Conservation (phyloP, 2,113 vertebrate species). For the Atlantisia rogersi region DNA sequence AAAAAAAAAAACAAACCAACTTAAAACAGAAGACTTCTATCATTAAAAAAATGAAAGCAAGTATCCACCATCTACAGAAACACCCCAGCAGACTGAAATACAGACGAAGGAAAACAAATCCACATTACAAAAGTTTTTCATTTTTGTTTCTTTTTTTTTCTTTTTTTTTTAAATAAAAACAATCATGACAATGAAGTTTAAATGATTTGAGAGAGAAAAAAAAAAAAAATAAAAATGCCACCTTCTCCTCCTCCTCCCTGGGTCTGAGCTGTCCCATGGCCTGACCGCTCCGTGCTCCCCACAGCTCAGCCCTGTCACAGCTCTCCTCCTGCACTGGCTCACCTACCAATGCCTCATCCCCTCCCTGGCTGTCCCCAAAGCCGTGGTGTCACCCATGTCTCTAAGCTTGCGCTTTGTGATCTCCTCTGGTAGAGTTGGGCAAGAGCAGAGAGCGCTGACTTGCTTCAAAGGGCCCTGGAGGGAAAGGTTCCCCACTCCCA, state of each 20-base stretch:
- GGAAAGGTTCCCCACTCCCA: constrained; percentile 28
- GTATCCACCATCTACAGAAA: constrained; percentile 59
- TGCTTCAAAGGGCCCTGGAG: constrained; percentile 26
- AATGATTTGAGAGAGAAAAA: constrained; percentile 40
- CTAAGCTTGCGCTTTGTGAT: not conserved
- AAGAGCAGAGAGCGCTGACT: not conserved
- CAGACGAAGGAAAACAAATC: constrained; percentile 64
- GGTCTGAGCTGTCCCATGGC: not conserved
- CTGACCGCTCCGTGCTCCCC: not conserved
- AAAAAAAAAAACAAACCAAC: constrained; percentile 26
- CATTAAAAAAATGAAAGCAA: constrained; percentile 60
- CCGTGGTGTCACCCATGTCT: not conserved
- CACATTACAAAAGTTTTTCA: constrained; percentile 50
- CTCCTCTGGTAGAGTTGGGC: not conserved
- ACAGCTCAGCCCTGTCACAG: not conserved
- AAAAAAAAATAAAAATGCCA: not conserved
- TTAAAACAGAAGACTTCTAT: constrained; percentile 59
- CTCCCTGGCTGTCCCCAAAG: not conserved
- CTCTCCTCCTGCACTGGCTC: not conserved
- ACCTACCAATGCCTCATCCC: not conserved
- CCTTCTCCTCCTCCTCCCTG: constrained; percentile 31
- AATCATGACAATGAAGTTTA: constrained; percentile 62
- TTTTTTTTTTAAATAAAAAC: constrained; percentile 62
- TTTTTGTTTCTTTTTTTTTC: constrained; percentile 37
- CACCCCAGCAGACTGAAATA: constrained; percentile 54